Conservation (phyloP, 1,140 invertebrate species). For the Papilio machaon region DNA sequence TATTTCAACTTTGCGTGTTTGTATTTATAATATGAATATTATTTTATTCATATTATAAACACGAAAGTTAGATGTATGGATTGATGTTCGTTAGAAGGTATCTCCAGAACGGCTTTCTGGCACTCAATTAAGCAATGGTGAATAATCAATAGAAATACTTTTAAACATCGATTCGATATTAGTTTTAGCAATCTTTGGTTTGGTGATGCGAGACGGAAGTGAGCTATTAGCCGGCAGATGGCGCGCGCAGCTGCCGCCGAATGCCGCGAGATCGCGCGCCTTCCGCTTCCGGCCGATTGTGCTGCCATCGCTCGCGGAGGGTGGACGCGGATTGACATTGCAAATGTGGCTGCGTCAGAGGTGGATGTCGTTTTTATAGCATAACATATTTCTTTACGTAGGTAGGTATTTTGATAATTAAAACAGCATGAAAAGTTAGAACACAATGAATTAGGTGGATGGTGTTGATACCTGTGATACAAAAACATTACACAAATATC, state of each 20-base stretch:
- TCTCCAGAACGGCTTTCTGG: background rate
- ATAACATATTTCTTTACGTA: background rate
- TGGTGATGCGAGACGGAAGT: conserved; percentile 65
- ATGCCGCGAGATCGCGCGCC: conserved; percentile 75
- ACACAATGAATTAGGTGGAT: background rate
- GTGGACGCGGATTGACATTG: conserved; percentile 64
- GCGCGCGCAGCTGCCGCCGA: conserved; percentile 69
- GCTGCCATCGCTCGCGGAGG: conserved; percentile 52
- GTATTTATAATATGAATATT: background rate
- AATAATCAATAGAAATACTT: background rate
- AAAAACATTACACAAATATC: too few species aligned
- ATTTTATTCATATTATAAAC: too few species aligned
- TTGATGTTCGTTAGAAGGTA: too few species aligned
- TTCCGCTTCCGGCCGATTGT: conserved; percentile 80
- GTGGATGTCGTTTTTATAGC: conserved; percentile 8
- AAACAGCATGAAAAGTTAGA: background rate
- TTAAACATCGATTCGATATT: background rate
- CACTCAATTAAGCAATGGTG: conserved; percentile 10
- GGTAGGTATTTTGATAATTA: background rate
- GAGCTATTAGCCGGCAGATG: conserved; percentile 76
- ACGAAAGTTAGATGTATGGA: too few species aligned
- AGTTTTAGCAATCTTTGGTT: conserved; percentile 33
- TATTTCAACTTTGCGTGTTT: too few species aligned
- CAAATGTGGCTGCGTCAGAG: conserved; percentile 37
- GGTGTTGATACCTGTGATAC: too few species aligned